Evolutionary conservation across 2,797 vertebrate genomes (phyloP), one percentile per base, ranked within the genome.

Genomic region (Garrulus glandarius): DNA sequence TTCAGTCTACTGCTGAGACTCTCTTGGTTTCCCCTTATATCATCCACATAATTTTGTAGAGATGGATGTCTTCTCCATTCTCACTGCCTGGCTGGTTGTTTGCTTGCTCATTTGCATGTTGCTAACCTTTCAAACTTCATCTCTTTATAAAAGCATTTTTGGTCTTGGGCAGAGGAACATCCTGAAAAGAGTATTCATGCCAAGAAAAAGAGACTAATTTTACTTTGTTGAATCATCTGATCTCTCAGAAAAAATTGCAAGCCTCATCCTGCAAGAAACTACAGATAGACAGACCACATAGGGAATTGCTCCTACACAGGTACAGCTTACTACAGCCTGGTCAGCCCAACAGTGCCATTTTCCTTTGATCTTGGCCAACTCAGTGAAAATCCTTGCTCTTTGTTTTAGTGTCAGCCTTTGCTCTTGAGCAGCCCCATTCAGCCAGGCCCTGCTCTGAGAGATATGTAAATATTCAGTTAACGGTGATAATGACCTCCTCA

Each of bases 181-280:
- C 41, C 55, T 29, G 55, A 69, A 59, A 87, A 72, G 29, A 27
- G 12, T 59, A 69, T 69, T 63, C 47, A 44, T 27, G 74, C 74
- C 84, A 84, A 93, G 70, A 92, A 92, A 91, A 84, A 70, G 39
- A 84, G 44, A 84, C 78, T 87, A 20, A 91, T 92, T 91, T 94
- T 69, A 79, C 76, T 87, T 76, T 82, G n/a, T 63, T 80, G 44
- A 89, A 59, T 92, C 84, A 79, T 82, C 37, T 49, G 32, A 29
- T 82, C 29, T 82, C 65, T 89, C 67, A 34, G 36, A 41, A 93
- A 91, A 72, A 72, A 68, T 32, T 44, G 47, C 70, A 82, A 13
- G 41, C 29, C n/a, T 86, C 44, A 52, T 60, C 19, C 63, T 84
- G 55, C 32, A 86, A 79, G 61, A 76, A 95, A 76, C 17, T 93